Evolutionary conservation across 2,888 invertebrate genomes (phyloP), one percentile per base, ranked within the genome.

Genomic region (Platypus cylindrus): DNA sequence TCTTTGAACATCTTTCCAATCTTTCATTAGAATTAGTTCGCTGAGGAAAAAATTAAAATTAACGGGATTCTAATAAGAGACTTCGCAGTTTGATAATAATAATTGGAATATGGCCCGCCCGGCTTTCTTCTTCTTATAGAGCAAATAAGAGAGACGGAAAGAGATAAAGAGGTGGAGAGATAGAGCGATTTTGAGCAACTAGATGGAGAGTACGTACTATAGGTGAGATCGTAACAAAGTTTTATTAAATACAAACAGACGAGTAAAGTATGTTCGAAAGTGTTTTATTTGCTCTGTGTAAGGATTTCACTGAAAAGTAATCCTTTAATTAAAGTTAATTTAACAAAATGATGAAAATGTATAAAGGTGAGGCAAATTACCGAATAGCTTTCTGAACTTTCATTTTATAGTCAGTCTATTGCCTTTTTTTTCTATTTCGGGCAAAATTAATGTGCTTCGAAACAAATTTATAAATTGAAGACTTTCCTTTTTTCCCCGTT

Each of bases 221-320:
- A n/a, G n/a, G n/a, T n/a, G n/a, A n/a, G n/a, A n/a, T n/a, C 32
- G 34, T 37, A 40, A 34, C 37, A 40, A 40, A 40, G 40, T 40
- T 40, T 40, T 40, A 40, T 40, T 37, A 40, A 40, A 40, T 37
- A 40, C 37, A 40, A 40, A 40, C 40, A 40, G 28, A 32, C 17
- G 28, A 17, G 18, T 24, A 34, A 32, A 31, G 32, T 34, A 33
- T 37, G 29, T 25, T 37, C 31, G 32, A 37, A 37, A 32, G 32
- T 32, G 23, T 40, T 34, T 40, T 40, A 32, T 40, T 37, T 34
- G 23, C 34, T 24, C n/a, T n/a, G n/a, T n/a, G n/a, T 12, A 32
- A 32, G 28, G 35, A 36, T 39, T 39, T 36, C 30, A 13, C 4
- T 30, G 13, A 11, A 30, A 29, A 20, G 27, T 37, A 40, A 37